phyloP scores from a whole-genome alignment of 2,888 invertebrate species.

The Hofmannophila pseudospretella region DNA sequence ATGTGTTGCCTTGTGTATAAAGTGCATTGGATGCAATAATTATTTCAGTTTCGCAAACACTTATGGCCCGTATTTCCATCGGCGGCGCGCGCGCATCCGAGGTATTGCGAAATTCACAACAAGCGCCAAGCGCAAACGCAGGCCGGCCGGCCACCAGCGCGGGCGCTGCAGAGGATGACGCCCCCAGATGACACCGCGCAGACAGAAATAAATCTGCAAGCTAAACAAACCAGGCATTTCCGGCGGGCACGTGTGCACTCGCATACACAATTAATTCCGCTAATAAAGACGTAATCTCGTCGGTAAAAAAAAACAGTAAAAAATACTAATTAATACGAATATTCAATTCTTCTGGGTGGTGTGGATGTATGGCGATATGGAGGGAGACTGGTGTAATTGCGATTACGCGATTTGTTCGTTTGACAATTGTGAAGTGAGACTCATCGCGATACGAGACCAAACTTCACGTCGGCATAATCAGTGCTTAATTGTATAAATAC shows the following conservation, averaged over 20 bases:
- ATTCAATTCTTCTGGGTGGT: no score
- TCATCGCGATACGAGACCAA: no score
- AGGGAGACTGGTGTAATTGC: no score
- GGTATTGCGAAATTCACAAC: constrained; percentile 55
- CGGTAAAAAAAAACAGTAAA: no score
- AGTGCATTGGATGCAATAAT: no score
- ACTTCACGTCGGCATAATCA: no score
- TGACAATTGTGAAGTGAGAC: no score
- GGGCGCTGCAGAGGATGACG: constrained; percentile 58
- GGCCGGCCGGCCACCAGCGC: constrained; percentile 15
- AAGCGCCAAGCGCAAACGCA: constrained; percentile 52
- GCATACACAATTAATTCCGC: constrained; percentile 60
- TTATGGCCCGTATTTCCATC: constrained; percentile 43
- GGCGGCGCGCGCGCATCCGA: constrained; percentile 36
- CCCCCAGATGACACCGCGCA: constrained; percentile 63
- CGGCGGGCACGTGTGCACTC: constrained; percentile 56
- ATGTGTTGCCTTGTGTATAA: no score
- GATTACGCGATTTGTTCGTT: no score
- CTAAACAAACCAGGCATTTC: constrained; percentile 72
- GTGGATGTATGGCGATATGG: no score
- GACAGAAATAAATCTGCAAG: constrained; percentile 71
- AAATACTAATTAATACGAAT: no score
- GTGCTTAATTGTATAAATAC: no score
- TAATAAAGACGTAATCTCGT: constrained; percentile 11
- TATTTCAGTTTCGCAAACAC: constrained; percentile 34